These are phyloP conservation scores for Platycheirus rosarum DNA, from an alignment of 2,888 invertebrate genomes.

Conservation along the genomic window DNA sequence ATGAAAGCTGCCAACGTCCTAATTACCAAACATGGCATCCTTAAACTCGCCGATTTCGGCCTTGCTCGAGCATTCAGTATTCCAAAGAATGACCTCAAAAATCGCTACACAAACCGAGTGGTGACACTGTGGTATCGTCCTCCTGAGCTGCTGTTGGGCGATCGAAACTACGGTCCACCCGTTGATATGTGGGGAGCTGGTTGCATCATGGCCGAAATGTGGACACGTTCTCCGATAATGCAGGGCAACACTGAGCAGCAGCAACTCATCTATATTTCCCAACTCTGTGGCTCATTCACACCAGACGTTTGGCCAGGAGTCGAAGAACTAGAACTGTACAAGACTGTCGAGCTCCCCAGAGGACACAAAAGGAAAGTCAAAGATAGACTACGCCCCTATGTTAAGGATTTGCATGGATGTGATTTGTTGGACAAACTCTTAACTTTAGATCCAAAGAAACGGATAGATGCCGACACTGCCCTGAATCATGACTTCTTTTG, in stretches of 20 bases:
- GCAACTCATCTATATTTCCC: conserved; percentile 96
- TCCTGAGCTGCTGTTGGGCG: conserved; percentile 86
- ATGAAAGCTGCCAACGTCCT: conserved; percentile 99
- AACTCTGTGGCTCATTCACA: conserved; percentile 97
- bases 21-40: conserved; percentile 95
- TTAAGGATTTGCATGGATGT: conserved; percentile 95
- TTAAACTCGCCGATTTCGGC: conserved; percentile 99
- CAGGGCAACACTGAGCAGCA: conserved; percentile 98
- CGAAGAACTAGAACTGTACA: conserved; percentile 93
- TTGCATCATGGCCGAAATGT: conserved; percentile 99
- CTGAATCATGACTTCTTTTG: conserved; percentile 99
- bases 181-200: conserved; percentile 99
- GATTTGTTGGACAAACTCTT: conserved; percentile 96
- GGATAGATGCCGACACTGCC: conserved; percentile 95
- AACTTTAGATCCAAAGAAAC: conserved; percentile 94
- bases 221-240: conserved; percentile 97
- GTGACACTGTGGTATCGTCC: conserved; percentile 97
- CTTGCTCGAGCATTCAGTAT: conserved; percentile 96
- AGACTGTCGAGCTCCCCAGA: conserved; percentile 93
- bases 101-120: conserved; percentile 98
- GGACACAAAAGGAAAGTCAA: conserved; percentile 93
- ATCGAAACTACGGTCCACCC: conserved; percentile 97
- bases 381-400: conserved; percentile 93
- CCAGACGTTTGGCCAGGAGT: conserved; percentile 97
- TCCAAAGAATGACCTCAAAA: conserved; percentile 92